Evolutionary conservation across 2,888 invertebrate species (phyloP).

Genomic region (Agrilus mali): DNA sequence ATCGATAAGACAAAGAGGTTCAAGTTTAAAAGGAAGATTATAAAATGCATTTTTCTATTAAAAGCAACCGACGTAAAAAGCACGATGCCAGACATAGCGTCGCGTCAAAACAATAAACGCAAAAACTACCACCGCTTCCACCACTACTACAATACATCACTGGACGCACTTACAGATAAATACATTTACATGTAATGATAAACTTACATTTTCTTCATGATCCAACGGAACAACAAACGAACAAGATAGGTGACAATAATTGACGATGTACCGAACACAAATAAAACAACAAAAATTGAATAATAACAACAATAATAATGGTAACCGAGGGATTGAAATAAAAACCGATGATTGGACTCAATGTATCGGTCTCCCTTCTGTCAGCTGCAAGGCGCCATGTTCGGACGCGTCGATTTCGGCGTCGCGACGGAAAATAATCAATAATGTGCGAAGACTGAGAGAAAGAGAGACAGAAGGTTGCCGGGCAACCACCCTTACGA

Average conservation of each 20-base stretch:
- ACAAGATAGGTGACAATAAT: conserved; percentile 15
- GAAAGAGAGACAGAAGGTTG: conserved; percentile 31
- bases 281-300: conserved; percentile 21
- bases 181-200: not conserved
- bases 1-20: too few relatives aligned
- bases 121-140: too few relatives aligned
- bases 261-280: conserved; percentile 10
- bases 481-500: conserved; percentile 24
- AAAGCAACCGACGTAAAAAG: not conserved
- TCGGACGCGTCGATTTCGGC: conserved; percentile 23
- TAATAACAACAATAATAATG: too few relatives aligned
- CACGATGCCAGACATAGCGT: not conserved
- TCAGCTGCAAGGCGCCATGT: conserved; percentile 36
- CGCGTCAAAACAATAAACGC: not conserved
- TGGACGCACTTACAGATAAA: too few relatives aligned
- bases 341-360: conserved; percentile 14
- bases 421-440: conserved; percentile 37
- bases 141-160: too few relatives aligned
- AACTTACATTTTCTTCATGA: conserved; percentile 25
- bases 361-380: conserved; percentile 22
- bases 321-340: conserved; percentile 18
- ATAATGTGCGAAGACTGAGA: conserved; percentile 30
- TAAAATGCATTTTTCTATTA: not conserved
- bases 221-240: conserved; percentile 16
- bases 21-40: too few relatives aligned